Conservation (phyloP, 2,113 vertebrate species). For the Tupaia tana region DNA sequence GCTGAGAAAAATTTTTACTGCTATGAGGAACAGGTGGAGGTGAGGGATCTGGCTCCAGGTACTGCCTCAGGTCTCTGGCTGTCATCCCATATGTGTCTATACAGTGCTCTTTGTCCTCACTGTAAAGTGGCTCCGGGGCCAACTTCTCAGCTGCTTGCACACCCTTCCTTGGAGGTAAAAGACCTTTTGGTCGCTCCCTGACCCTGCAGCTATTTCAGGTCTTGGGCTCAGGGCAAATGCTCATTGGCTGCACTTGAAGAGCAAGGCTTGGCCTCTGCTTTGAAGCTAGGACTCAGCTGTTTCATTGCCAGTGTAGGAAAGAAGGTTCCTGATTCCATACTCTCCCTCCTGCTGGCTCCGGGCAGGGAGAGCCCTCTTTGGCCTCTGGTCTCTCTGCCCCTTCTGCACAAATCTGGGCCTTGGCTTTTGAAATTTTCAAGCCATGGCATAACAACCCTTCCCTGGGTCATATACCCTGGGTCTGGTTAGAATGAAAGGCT, state of each 20-base stretch:
- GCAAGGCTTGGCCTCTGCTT: neutral
- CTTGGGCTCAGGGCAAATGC: neutral
- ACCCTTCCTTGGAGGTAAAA: neutral
- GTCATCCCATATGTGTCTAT: neutral
- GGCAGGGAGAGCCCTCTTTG: neutral
- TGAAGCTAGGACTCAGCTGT: neutral
- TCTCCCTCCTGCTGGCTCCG: neutral
- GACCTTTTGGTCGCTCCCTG: fast-evolving
- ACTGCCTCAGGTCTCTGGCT: neutral
- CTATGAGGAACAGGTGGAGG: neutral
- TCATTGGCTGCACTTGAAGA: neutral
- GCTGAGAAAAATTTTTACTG: neutral
- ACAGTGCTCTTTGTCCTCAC: neutral
- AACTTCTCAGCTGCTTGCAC: neutral
- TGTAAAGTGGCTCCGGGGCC: neutral
- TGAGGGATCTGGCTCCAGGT: neutral
- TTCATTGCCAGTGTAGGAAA: fast-evolving
- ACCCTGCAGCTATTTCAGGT: neutral
- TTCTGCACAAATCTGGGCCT: neutral
- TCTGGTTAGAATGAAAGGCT: neutral
- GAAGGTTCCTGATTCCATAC: neutral
- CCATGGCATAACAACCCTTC: neutral
- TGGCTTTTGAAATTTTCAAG: neutral
- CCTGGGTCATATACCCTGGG: neutral
- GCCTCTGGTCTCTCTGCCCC: no score